Evolutionary conservation across 2,113 vertebrate species (phyloP).

Genomic region (Egretta garzetta): DNA sequence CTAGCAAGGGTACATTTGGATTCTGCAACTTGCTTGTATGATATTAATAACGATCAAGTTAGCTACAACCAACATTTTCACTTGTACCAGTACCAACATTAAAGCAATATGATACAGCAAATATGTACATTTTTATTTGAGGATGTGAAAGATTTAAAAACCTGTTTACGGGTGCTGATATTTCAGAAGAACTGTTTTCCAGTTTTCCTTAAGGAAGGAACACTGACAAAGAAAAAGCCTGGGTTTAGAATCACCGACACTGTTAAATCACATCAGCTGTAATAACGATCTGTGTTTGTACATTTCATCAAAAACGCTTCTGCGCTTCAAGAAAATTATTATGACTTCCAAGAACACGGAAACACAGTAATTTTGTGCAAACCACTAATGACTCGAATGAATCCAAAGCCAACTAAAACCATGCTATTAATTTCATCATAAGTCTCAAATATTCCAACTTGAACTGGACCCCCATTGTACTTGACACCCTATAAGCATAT

Average conservation of each 20-base stretch:
- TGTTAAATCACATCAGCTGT: background rate
- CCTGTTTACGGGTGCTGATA: background rate
- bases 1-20: background rate
- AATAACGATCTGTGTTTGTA: background rate
- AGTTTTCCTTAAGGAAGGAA: background rate
- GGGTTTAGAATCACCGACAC: background rate
- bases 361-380: background rate
- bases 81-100: background rate
- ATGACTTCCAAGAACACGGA: background rate
- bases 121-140: background rate
- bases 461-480: background rate
- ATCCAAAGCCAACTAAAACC: background rate
- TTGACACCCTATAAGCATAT: background rate
- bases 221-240: background rate
- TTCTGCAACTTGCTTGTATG: background rate
- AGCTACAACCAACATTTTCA: background rate
- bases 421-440: background rate
- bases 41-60: background rate
- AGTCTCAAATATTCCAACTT: background rate
- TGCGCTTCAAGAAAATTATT: background rate
- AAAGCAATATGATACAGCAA: background rate
- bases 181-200: background rate
- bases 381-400: background rate
- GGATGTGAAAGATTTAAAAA: background rate
- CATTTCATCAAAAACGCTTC: background rate